A percentile compares a stretch with the other conserved stretches of the same genome.
Evolutionary conservation across 2,113 vertebrate species (phyloP).

Genomic region (Ammodytes dubius): DNA sequence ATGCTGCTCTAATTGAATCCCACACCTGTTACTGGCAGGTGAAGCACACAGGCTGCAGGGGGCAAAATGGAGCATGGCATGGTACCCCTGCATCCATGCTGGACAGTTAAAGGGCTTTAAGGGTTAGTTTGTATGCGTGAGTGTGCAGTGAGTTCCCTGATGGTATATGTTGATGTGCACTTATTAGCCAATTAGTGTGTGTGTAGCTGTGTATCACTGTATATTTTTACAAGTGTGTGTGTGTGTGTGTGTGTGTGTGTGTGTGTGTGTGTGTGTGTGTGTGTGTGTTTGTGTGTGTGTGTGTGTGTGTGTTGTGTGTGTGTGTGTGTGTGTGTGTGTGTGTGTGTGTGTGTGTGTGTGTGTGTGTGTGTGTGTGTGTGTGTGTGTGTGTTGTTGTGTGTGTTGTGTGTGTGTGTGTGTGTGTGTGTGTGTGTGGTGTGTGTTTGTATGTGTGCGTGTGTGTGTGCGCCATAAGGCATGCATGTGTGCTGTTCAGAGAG

Average conservation of each 20-base stretch:
- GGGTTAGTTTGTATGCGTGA: slow-evolving; percentile 49
- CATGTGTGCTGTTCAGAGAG: slow-evolving; percentile 55
- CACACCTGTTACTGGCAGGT: slow-evolving; percentile 86
- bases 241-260: slow-evolving; percentile 11
- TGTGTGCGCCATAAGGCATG: slow-evolving; percentile 40
- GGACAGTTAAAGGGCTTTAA: slow-evolving; percentile 72
- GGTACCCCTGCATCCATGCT: slow-evolving; percentile 56
- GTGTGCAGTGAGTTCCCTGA: slow-evolving; percentile 53
- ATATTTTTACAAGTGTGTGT: too few relatives aligned
- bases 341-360: slow-evolving; percentile 34
- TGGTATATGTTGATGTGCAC: slow-evolving; percentile 51
- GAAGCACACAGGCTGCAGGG: slow-evolving; percentile 77
- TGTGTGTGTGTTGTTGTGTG: slow-evolving; percentile 6
- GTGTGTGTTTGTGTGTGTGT: slow-evolving; percentile 13
- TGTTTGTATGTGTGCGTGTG: slow-evolving; percentile 26
- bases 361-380: slow-evolving; percentile 24
- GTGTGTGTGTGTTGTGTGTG: slow-evolving; percentile 19
- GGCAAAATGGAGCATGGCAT: slow-evolving; percentile 77
- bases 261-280: neutral
- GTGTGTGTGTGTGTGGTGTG: slow-evolving; percentile 30
- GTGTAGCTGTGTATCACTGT: slow-evolving; percentile 39
- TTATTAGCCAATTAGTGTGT: slow-evolving; percentile 51
- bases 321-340: slow-evolving; percentile 25
- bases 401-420: slow-evolving; percentile 19
- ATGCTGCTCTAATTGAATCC: slow-evolving; percentile 86